These are phyloP conservation scores for Cololabis saira DNA, from an alignment of 2,113 vertebrate genomes.

Conservation along the genomic window DNA sequence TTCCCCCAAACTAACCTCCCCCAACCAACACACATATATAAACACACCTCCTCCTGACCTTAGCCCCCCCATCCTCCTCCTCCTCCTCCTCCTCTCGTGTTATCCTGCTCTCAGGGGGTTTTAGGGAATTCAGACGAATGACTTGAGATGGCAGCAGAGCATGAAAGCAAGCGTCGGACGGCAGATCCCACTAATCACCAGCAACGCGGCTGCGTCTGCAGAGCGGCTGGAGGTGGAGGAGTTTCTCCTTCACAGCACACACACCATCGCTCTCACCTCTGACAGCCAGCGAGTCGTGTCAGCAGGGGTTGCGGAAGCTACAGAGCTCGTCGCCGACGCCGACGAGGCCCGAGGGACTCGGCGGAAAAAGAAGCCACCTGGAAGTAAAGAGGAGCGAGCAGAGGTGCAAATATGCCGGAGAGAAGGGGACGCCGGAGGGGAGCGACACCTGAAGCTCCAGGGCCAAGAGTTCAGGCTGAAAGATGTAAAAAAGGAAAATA, in stretches of 20 bases:
- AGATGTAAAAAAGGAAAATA: neutral
- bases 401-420: neutral
- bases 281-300: slow-evolving; percentile 69
- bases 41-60: slow-evolving; percentile 67
- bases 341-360: no score
- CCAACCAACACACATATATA: slow-evolving; percentile 37
- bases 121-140: slow-evolving; percentile 72
- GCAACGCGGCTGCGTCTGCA: slow-evolving; percentile 39
- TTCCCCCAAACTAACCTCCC: slow-evolving; percentile 26
- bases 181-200: slow-evolving; percentile 66
- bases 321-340: no score
- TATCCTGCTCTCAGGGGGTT: slow-evolving; percentile 60
- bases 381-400: slow-evolving; percentile 23
- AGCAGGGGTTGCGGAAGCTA: slow-evolving; percentile 53
- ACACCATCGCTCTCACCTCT: slow-evolving; percentile 40
- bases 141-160: slow-evolving; percentile 65
- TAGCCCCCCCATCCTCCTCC: slow-evolving; percentile 20
- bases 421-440: slow-evolving; percentile 13
- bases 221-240: slow-evolving; percentile 7
- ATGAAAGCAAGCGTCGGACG: slow-evolving; percentile 37
- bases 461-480: neutral
- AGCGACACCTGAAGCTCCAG: neutral
- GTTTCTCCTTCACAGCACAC: slow-evolving; percentile 54
- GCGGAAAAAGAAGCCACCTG: slow-evolving; percentile 50
- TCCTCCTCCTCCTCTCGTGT: slow-evolving; percentile 26